Percentiles rank a stretch among this genome's conserved stretches.
Conservation (phyloP, 2,888 invertebrate genomes). For the Julus scanicus region DNA sequence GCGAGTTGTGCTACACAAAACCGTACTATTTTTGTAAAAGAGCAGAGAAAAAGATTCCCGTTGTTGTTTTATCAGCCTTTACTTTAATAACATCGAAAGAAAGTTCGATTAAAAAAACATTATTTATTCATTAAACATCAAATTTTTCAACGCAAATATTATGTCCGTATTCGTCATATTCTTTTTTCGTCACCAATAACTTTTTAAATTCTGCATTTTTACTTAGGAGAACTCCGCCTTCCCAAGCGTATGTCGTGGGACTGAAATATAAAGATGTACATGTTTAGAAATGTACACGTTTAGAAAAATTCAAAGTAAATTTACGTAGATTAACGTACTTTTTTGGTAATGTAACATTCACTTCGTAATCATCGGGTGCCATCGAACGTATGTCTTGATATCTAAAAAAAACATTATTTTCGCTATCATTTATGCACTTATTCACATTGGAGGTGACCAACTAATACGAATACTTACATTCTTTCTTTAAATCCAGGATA, state of each 20-base stretch:
- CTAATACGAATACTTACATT: constrained; percentile 69
- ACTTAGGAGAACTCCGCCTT: constrained; percentile 83
- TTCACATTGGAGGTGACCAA: not conserved
- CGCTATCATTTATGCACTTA: not conserved
- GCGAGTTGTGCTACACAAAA: too few species aligned
- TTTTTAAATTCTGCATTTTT: constrained; percentile 76
- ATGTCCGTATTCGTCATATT: constrained; percentile 89
- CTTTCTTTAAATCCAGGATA: constrained; percentile 88
- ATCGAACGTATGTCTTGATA: constrained; percentile 78
- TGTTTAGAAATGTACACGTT: not conserved
- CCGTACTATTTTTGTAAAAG: too few species aligned
- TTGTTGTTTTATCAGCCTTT: not conserved
- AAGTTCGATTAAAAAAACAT: not conserved
- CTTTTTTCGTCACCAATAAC: constrained; percentile 79
- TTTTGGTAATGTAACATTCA: constrained; percentile 77
- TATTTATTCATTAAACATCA: constrained; percentile 34
- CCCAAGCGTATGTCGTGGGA: constrained; percentile 85
- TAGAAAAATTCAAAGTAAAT: not conserved
- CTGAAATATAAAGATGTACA: constrained; percentile 24
- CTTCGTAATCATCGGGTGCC: constrained; percentile 80
- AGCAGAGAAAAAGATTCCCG: too few species aligned
- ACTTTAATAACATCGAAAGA: not conserved
- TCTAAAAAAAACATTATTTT: constrained; percentile 61
- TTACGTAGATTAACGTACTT: constrained; percentile 70
- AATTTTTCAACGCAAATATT: constrained; percentile 69